Conservation (phyloP, 2,888 invertebrate species). For the Pristionchus maxplancki region DNA sequence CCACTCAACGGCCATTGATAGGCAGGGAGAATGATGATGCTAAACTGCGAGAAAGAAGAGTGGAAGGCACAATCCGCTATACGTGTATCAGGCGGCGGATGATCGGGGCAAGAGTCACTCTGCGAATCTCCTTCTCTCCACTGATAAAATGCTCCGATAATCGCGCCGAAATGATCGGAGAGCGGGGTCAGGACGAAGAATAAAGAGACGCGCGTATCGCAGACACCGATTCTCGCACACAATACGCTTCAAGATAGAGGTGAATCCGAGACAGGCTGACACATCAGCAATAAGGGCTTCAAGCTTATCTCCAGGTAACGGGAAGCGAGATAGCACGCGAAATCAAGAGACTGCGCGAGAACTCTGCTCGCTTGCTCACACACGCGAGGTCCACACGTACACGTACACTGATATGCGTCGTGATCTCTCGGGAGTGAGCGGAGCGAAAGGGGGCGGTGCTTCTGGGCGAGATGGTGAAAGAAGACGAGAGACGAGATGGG, state of each 20-base stretch:
- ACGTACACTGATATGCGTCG: neutral
- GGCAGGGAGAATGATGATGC: neutral
- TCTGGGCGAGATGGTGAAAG: neutral
- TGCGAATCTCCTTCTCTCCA: neutral
- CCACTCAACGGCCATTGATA: neutral
- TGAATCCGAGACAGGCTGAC: neutral
- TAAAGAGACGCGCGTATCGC: too few relatives aligned
- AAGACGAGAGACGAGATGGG: neutral
- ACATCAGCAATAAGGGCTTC: neutral
- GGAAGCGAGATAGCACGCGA: neutral
- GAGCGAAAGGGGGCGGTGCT: conserved; percentile 5
- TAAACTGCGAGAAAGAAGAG: neutral
- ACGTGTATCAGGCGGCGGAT: neutral
- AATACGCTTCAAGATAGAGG: neutral
- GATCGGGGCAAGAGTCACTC: neutral
- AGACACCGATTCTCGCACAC: neutral
- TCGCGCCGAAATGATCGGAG: too few relatives aligned
- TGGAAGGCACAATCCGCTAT: neutral
- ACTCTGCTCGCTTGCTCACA: neutral
- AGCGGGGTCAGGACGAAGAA: neutral
- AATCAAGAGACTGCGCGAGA: neutral
- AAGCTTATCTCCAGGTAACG: too few relatives aligned
- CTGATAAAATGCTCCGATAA: neutral
- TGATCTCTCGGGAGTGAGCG: neutral
- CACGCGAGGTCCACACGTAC: conserved; percentile 11